phyloP scores from a whole-genome alignment of 2,888 invertebrate species.

The Apodemia arnacis region DNA sequence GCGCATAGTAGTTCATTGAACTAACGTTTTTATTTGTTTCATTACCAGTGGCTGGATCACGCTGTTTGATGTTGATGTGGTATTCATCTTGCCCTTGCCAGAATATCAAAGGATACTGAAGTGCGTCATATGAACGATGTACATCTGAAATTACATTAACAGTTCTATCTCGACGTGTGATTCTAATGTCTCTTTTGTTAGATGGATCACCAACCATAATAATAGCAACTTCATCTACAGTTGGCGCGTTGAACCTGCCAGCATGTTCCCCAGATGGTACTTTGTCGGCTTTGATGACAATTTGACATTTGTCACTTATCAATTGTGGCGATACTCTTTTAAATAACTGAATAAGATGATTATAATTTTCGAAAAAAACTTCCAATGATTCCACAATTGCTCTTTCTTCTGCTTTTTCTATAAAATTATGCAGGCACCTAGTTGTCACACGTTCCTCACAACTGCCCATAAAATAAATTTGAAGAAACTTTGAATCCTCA shows the following conservation, averaged over 20 bases:
- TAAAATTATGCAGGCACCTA: constrained; percentile 73
- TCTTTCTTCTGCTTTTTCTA: constrained; percentile 62
- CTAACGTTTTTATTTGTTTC: neutral
- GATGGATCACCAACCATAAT: too few species aligned
- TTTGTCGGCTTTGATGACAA: constrained; percentile 85
- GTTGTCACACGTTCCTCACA: constrained; percentile 49
- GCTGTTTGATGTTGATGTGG: too few species aligned
- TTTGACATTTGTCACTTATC: constrained; percentile 50
- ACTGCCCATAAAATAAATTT: constrained; percentile 86
- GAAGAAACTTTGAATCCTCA: constrained; percentile 84
- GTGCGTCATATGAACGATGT: too few species aligned
- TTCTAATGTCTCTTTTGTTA: too few species aligned
- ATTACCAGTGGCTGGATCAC: too few species aligned
- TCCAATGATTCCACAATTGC: constrained; percentile 57
- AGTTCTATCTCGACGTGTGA: too few species aligned
- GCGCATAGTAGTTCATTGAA: constrained; percentile 19
- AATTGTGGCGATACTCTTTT: constrained; percentile 57
- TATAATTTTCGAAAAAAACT: constrained; percentile 60
- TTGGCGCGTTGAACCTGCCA: constrained; percentile 64
- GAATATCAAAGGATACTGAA: too few species aligned
- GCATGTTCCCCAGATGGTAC: constrained; percentile 78
- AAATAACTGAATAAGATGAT: constrained; percentile 48
- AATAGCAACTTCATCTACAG: too few species aligned
- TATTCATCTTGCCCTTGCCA: too few species aligned
- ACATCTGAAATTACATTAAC: too few species aligned